Base-by-base conservation (phyloP, 1,140 invertebrate species). In the Tetragonula clypearis region DNA sequence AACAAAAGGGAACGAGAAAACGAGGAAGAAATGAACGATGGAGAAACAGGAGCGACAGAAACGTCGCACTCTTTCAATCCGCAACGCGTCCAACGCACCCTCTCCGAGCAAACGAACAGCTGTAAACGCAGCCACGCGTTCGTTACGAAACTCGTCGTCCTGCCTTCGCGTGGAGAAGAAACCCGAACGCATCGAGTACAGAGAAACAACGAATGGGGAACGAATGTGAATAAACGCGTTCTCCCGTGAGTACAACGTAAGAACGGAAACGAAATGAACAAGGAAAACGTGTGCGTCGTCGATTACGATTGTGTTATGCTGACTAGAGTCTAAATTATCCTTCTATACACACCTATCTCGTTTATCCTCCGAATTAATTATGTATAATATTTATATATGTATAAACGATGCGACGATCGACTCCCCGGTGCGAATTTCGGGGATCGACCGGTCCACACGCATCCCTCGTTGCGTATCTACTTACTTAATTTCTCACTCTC, bases 241-340 rank as follows among this genome's bases (percentile, higher is more conserved):
- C 14, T 41, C 19, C 35, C 35, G 30, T n/a, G 72, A 66, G 30
- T 30, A 30, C n/a, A 85, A 72, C 30, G 53, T 75, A 68, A 80
- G n/a, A 49, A 83, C 76, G 62, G 56, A 73, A 80, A 65, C 68
- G 66, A 69, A 85, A 76, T 66, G 77, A 83, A 80, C 62, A 69
- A 81, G 76, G 60, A 58, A 71, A 87, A 88, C 69, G 79, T 90
- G 89, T 90, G 88, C 89, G 88, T 89, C 86, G 79, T 88, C 88
- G 68, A 79, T 90, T 88, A 91, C 90, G 91, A 91, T 91, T 91
- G 89, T 91, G 89, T 91, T 92, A 92, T 90, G 86, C 87, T 93
- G 92, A 93, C 92, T 93, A 93, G 92, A 93, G 88, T 92, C 92
- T 92, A 93, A 92, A 88, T 90, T 87, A 87, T 91, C 69, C 77